These are phyloP conservation scores for Rhagoletis pomonella DNA, from an alignment of 1,140 invertebrate species.

Conservation along the genomic window DNA sequence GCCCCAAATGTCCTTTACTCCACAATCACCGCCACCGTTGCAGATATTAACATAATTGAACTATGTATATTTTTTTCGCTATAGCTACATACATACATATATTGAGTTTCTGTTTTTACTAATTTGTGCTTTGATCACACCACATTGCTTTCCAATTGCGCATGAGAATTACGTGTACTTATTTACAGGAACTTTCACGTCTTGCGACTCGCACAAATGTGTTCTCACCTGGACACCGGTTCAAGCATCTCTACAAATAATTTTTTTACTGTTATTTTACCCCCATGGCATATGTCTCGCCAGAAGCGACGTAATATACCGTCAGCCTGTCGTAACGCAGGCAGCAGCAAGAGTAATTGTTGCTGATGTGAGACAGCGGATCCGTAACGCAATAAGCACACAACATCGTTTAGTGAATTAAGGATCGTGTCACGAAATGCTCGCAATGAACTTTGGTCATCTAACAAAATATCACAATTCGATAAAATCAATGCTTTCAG, in stretches of 20 bases:
- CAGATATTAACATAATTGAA: not conserved
- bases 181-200: slow-evolving; percentile 1
- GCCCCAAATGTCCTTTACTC: too few relatives aligned
- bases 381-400: slow-evolving; percentile 84
- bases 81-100: too few relatives aligned
- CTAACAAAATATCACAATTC: slow-evolving; percentile 93
- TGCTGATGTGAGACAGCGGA: slow-evolving; percentile 83
- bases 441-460: slow-evolving; percentile 87
- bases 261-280: slow-evolving; percentile 96
- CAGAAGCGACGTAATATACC: slow-evolving; percentile 91
- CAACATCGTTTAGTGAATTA: slow-evolving; percentile 89
- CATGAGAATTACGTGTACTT: not conserved
- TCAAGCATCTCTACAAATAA: slow-evolving; percentile 98
- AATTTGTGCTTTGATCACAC: not conserved
- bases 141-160: not conserved
- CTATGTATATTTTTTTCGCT: not conserved
- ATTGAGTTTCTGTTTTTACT: not conserved
- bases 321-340: slow-evolving; percentile 92
- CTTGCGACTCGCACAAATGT: not conserved
- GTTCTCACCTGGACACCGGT: slow-evolving; percentile 68
- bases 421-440: slow-evolving; percentile 92
- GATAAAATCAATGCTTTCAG: slow-evolving; percentile 94
- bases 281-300: slow-evolving; percentile 89
- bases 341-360: slow-evolving; percentile 91
- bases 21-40: not conserved